Conservation (phyloP, 2,888 invertebrate genomes). For the Leucania comma region DNA sequence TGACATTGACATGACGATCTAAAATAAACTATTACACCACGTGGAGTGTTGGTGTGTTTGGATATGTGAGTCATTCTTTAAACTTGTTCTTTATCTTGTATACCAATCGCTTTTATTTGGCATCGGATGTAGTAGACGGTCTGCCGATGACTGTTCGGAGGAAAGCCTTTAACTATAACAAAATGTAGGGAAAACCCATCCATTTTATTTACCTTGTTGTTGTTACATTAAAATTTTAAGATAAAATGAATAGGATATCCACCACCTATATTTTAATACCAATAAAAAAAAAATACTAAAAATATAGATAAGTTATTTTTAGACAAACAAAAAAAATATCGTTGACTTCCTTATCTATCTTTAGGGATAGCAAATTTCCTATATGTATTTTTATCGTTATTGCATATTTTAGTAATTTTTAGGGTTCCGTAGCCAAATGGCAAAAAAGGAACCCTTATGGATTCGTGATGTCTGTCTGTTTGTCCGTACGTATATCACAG, state of each 20-base stretch:
- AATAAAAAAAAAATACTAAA: neutral
- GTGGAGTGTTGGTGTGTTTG: too few relatives aligned
- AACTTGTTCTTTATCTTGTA: neutral
- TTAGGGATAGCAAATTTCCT: too few relatives aligned
- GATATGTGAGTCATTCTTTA: conserved; percentile 40
- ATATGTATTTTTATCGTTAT: too few relatives aligned
- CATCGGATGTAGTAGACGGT: neutral
- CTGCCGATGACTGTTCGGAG: conserved; percentile 5
- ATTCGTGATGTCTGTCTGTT: too few relatives aligned
- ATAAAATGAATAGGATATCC: neutral
- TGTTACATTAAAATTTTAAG: too few relatives aligned
- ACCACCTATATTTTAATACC: neutral
- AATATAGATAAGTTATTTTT: neutral
- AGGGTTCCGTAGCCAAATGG: too few relatives aligned
- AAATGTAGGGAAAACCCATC: conserved; percentile 34
- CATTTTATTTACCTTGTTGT: too few relatives aligned
- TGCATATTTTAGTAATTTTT: too few relatives aligned
- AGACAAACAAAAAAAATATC: neutral
- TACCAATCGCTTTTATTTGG: neutral
- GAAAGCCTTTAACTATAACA: neutral
- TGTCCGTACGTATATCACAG: too few relatives aligned
- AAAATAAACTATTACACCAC: neutral
- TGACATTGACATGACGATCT: conserved; percentile 2
- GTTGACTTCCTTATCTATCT: too few relatives aligned
- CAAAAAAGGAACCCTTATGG: too few relatives aligned